Evolutionary conservation across 2,888 invertebrate species (phyloP), one percentile per base, ranked within the genome.

Genomic region (Eupithecia pulchellata): DNA sequence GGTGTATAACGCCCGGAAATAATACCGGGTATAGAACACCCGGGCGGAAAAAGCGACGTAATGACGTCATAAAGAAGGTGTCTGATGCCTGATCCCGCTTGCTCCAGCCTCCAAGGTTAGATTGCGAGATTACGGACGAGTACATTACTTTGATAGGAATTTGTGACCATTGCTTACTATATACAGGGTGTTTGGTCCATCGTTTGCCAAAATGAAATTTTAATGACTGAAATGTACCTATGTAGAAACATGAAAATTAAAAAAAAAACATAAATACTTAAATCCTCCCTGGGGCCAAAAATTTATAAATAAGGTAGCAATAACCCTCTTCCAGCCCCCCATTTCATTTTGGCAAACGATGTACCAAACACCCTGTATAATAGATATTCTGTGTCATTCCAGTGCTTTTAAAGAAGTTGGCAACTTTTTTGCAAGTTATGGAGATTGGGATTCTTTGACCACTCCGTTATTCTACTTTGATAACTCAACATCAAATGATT

Each of bases 1-100:
- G 29, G 27, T 29, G 5, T 17, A 29, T 57, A 29, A 57, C 9
- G 30, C 58, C 58, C 58, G 32, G 58, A 20, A 29, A 60, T 57
- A 57, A 57, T 29, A 57, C 57, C 17, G 60, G 60, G 60, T 32
- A 30, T 60, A n/a, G 27, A 32, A n/a, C 57, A 87, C 87, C 84
- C 86, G 84, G 87, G 86, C 84, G 82, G 81, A 79, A 73, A 73
- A 73, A 69, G 69, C 79, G 82, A 80, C 82, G 88, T 91, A 91
- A 92, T 89, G 91, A 90, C 88, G 87, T 89, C 90, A 88, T 93
- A 93, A 93, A 89, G 79, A 85, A 76, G 69, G 72, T 66, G 78
- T 71, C 78, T 78, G 79, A 76, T 79, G 81, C 71, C 79, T 81
- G 75, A 83, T 82, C 86, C 77, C 75, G 55, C 69, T 66, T 66